Percentiles rank a stretch among this genome's conserved stretches.
These are phyloP conservation scores for Microtus oregoni DNA, from an alignment of 2,113 vertebrate genomes.

Conservation along the genomic window DNA sequence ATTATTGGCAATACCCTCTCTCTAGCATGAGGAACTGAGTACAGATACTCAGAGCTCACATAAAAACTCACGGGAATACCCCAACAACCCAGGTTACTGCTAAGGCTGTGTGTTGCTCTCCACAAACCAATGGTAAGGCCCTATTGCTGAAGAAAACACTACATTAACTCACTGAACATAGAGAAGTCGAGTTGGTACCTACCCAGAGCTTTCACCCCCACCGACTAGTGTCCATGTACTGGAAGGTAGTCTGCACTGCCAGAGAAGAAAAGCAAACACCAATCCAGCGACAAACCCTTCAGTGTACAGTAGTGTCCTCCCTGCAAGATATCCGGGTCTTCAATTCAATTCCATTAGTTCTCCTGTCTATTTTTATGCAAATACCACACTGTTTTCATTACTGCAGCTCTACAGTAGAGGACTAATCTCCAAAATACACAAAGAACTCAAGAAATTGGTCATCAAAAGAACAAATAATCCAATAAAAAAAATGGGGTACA, in stretches of 20 bases:
- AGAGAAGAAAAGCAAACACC: background rate
- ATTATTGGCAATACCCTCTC: background rate
- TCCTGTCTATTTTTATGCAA: no score
- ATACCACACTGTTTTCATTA: no score
- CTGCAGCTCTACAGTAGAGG: no score
- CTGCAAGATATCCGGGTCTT: background rate
- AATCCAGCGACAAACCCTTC: background rate
- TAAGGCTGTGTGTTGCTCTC: background rate
- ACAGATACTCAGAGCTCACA: background rate
- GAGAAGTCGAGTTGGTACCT: background rate
- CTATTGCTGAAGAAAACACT: background rate
- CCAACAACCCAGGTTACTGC: background rate
- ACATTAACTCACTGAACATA: background rate
- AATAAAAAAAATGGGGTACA: no score
- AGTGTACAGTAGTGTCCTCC: background rate
- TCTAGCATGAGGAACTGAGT: background rate
- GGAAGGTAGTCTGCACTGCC: background rate
- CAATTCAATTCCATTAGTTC: no score
- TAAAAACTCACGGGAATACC: background rate
- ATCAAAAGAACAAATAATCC: no score
- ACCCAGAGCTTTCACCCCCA: background rate
- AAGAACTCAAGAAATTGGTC: no score
- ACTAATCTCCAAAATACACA: no score
- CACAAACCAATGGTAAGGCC: background rate
- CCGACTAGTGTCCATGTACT: background rate